A percentile compares a stretch with the other conserved stretches of the same genome.
Evolutionary conservation across 2,888 invertebrate genomes (phyloP).

Genomic region (Mantis religiosa): DNA sequence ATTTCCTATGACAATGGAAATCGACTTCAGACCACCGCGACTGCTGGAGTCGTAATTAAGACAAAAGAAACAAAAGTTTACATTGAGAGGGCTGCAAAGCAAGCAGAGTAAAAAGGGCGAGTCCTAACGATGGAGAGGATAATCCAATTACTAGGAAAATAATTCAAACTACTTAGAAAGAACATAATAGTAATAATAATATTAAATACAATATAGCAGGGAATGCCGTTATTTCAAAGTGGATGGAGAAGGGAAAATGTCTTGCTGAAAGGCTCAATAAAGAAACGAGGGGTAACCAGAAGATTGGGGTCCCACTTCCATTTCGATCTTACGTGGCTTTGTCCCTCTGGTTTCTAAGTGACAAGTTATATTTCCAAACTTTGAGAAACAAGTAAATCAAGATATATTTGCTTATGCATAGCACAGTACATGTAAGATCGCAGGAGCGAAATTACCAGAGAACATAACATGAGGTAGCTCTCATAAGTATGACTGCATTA

Average conservation of each 20-base stretch:
- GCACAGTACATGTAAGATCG: no score
- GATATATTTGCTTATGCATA: not conserved
- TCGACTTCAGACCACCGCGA: not conserved
- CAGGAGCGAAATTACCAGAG: no score
- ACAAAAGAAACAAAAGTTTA: not conserved
- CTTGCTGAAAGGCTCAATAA: constrained; percentile 1
- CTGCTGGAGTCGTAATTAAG: not conserved
- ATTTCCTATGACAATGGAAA: not conserved
- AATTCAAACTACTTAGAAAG: constrained; percentile 28
- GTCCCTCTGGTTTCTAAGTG: constrained; percentile 41
- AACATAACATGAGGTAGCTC: no score
- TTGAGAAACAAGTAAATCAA: not conserved
- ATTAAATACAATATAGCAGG: not conserved
- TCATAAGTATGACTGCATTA: no score
- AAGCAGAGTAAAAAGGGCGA: not conserved
- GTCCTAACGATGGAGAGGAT: not conserved
- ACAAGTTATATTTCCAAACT: constrained; percentile 38
- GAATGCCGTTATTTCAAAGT: not conserved
- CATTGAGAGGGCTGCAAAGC: not conserved
- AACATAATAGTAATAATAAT: constrained; percentile 22
- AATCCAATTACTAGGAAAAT: constrained; percentile 27
- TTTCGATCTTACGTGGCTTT: not conserved
- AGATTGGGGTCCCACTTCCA: not conserved
- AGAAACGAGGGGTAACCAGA: not conserved
- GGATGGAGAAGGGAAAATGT: constrained; percentile 9